Evolutionary conservation across 1,140 invertebrate genomes (phyloP), one percentile per base, ranked within the genome.

Genomic region (Drosophila suzukii): DNA sequence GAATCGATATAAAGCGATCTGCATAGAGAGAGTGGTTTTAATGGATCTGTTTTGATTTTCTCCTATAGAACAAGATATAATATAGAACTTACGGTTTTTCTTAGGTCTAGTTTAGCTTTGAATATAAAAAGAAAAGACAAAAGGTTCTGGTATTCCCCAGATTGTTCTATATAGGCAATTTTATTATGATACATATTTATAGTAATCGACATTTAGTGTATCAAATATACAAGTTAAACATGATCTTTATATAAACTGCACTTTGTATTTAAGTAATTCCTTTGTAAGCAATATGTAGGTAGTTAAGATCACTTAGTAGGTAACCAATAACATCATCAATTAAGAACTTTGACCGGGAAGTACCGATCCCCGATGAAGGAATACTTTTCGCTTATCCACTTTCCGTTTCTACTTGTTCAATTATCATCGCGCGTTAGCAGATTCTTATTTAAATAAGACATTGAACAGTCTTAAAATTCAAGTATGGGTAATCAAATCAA

Each of bases 11-110:
- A 12, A 32, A 13, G 4, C 5, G 17, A 58, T 59, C 41, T 27
- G 57, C 57, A 53, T 68, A 53, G 30, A 65, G 63, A 43, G 59
- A 67, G 58, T 62, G 41, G 41, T 44, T 43, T 44, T 51, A 32
- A 27, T 15, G n/a, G 8, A 11, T 3, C 13, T 4, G 15, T 60
- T 41, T 60, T 17, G 24, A 49, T 27, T 27, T 11, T 63, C 32
- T 44, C 0, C 12, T 4, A 7, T 30, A 15, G 27, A 13, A 39
- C 60, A 2, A 43, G 30, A 24, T 34, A 43, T 12, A 17, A 59
- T 62, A 57, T 24, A 12, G 24, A 15, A 41, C 10, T 27, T 56
- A 3, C 8, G 47, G 44, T 59, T 53, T 15, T 44, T 50, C 27
- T 50, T 50, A 50, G 46, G 46, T 30, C 46, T 30, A 13, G 24